phyloP scores from a whole-genome alignment of 2,797 vertebrate genomes.

The Melanotaenia boesemani region DNA sequence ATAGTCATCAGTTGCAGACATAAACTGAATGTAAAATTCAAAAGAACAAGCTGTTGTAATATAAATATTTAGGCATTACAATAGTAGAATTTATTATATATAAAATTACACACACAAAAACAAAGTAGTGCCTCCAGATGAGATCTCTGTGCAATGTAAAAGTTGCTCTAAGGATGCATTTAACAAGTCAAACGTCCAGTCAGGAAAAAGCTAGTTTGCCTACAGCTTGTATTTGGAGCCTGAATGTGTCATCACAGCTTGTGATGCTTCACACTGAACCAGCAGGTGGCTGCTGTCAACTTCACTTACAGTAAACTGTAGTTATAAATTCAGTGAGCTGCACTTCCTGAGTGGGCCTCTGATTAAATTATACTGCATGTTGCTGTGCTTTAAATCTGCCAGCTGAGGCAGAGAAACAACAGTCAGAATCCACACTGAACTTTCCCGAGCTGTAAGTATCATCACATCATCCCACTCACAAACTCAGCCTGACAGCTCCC shows the following conservation, averaged over 20 bases:
- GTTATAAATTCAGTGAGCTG: constrained; percentile 17
- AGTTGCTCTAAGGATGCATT: not conserved
- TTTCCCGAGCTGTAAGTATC: constrained; percentile 9
- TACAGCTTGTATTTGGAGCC: not conserved
- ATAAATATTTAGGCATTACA: too few species aligned
- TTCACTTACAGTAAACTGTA: constrained; percentile 20
- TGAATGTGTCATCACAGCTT: not conserved
- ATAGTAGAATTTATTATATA: too few species aligned
- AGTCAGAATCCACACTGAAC: constrained; percentile 33
- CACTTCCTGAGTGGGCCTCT: constrained; percentile 49
- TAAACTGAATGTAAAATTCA: not conserved
- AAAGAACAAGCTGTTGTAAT: not conserved
- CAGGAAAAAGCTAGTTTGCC: not conserved
- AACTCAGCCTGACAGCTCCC: constrained; percentile 24
- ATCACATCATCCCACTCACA: not conserved
- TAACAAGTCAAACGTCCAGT: not conserved
- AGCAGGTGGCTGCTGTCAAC: constrained; percentile 32
- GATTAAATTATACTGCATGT: constrained; percentile 46
- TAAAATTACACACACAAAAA: too few species aligned
- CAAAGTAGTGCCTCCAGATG: not conserved
- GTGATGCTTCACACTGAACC: not conserved
- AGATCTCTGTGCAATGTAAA: not conserved
- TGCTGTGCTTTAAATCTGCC: constrained; percentile 34
- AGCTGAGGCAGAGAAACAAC: constrained; percentile 25
- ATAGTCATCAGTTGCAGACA: not conserved